Evolutionary conservation across 2,113 vertebrate genomes (phyloP).

Genomic region (Mus spicilegus): DNA sequence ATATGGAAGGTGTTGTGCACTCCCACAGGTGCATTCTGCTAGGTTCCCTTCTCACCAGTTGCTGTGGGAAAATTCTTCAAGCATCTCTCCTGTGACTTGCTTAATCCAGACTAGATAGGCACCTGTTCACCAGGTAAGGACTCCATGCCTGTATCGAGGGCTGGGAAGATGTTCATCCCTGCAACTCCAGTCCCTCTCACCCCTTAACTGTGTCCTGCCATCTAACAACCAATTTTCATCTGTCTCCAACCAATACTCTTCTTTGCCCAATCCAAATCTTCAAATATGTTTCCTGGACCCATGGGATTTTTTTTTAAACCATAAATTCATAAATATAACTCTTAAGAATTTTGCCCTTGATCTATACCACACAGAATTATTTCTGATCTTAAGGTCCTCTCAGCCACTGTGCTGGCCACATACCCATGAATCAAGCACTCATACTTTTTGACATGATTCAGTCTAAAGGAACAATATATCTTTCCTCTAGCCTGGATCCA

Average conservation of each 20-base stretch:
- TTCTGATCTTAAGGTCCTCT: background rate
- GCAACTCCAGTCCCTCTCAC: background rate
- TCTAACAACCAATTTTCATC: background rate
- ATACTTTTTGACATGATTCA: background rate
- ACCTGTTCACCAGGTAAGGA: background rate
- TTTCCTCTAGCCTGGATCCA: background rate
- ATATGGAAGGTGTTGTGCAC: fast-evolving
- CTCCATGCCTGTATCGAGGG: background rate
- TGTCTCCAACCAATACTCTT: background rate
- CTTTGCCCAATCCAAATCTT: background rate
- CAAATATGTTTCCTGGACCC: background rate
- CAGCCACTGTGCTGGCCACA: no score
- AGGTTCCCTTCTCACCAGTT: background rate
- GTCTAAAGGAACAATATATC: background rate
- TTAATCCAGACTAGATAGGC: background rate
- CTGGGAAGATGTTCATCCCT: background rate
- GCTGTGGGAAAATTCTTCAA: background rate
- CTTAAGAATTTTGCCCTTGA: background rate
- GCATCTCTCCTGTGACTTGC: background rate
- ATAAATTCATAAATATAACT: background rate
- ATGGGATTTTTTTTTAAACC: background rate
- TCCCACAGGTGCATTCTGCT: fast-evolving
- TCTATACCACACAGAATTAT: background rate
- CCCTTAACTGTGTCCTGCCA: fast-evolving
- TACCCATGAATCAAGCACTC: background rate